Evolutionary conservation across 2,888 invertebrate species (phyloP), one percentile per base, ranked within the genome.

Genomic region (Lepidonotus clava): DNA sequence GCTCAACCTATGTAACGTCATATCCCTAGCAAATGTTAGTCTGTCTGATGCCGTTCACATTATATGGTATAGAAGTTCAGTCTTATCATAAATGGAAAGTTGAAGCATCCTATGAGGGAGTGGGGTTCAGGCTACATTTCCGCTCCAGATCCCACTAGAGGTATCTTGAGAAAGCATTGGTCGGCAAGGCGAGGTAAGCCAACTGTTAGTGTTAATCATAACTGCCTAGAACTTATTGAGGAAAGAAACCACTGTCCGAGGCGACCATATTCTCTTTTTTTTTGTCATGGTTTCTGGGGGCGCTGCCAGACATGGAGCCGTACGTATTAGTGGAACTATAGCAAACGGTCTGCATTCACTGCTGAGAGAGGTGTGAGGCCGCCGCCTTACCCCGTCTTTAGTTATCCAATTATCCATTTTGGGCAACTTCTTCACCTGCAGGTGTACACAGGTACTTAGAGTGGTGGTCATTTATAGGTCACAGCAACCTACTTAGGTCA

Each of bases 401-500:
- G 87, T 80, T 32, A 89, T 88, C 89, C 89, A 89, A 80, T 89
- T 89, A 71, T 89, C 88, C 86, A 89, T 86, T 21, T 71, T 56
- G n/a, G 88, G 88, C n/a, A 87, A 71, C 86, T 87, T 87, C 86
- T 88, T 88, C n/a, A 89, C 61, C 89, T 89, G 84, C 11, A 51
- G 80, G 80, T 80, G 32, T 41, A 51, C 46, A 77, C n/a, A 77
- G 41, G 80, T 34, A 80, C 80, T 80, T 80, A 80, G 46, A 80
- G 34, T 24, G 21, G 51, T 51, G 71, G 38, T 71, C 34, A 71
- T 71, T 38, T 46, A 8, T 11, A 38, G 32, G 34, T 5, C 5
- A 4, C 21, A 21, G 71, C 24, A n/a, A 56, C 56, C 56, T 11
- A 24, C 56, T 18, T n/a, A 11, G 46, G 46, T 28, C 61, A n/a